A percentile compares a stretch with the other conserved stretches of the same genome.
Conservation (phyloP, 2,888 invertebrate genomes). For the Bellardia bayeri region DNA sequence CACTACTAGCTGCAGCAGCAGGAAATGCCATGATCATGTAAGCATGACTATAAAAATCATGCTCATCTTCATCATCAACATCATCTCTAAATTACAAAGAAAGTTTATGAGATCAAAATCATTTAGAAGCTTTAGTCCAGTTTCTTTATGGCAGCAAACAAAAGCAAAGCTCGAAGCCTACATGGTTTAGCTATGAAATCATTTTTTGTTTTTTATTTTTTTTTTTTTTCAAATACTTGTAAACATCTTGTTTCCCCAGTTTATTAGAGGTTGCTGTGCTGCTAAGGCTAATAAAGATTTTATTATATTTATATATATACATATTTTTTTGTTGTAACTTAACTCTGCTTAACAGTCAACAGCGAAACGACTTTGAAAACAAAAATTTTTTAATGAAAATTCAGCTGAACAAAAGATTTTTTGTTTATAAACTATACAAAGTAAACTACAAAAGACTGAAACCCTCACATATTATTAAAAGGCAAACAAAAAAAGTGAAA, state of each 20-base stretch:
- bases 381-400: background rate
- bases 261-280: conserved; percentile 62
- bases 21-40: conserved; percentile 69
- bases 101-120: conserved; percentile 63
- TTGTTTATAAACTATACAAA: background rate
- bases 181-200: conserved; percentile 57
- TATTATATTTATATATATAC: background rate
- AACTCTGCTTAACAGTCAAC: conserved; percentile 55
- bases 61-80: conserved; percentile 41
- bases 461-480: background rate
- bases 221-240: conserved; percentile 2
- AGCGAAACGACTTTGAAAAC: conserved; percentile 69
- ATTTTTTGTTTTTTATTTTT: conserved; percentile 15
- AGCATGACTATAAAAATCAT: conserved; percentile 61
- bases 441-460: background rate
- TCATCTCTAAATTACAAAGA: conserved; percentile 30
- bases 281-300: background rate
- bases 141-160: conserved; percentile 14
- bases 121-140: conserved; percentile 33
- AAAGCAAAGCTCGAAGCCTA: conserved; percentile 62
- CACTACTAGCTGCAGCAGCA: conserved; percentile 29
- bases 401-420: conserved; percentile 13
- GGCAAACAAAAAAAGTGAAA: background rate
- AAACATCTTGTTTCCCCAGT: conserved; percentile 38
- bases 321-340: conserved; percentile 51